Percentiles rank a stretch among this genome's conserved stretches.
Evolutionary conservation across 2,888 invertebrate species (phyloP).

Genomic region (Drosophila glabriapex): DNA sequence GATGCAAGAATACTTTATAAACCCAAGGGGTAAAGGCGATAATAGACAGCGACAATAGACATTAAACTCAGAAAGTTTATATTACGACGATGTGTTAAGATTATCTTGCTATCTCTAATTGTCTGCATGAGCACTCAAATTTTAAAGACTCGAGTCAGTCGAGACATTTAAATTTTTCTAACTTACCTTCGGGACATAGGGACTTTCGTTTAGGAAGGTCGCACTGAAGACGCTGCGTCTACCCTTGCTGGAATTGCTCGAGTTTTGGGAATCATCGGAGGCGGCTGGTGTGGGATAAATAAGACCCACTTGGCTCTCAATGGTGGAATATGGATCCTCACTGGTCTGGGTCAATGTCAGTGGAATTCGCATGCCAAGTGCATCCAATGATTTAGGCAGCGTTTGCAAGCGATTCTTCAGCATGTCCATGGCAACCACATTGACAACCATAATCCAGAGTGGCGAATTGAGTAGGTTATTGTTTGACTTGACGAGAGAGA

Average conservation of each 20-base stretch:
- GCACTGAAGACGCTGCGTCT: slow-evolving; percentile 80
- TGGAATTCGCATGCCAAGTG: slow-evolving; percentile 77
- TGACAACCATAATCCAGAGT: slow-evolving; percentile 92
- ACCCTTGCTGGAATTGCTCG: slow-evolving; percentile 79
- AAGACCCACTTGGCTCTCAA: slow-evolving; percentile 84
- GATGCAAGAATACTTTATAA: background rate
- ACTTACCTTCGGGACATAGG: slow-evolving; percentile 84
- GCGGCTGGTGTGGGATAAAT: slow-evolving; percentile 83
- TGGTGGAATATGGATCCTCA: slow-evolving; percentile 85
- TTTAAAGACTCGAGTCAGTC: too few species aligned
- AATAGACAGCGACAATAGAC: background rate
- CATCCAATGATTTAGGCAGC: slow-evolving; percentile 85
- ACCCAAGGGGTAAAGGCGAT: background rate
- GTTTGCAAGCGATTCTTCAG: slow-evolving; percentile 89
- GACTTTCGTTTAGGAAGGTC: slow-evolving; percentile 82
- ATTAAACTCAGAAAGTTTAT: too few species aligned
- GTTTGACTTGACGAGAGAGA: slow-evolving; percentile 90
- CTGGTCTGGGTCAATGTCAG: slow-evolving; percentile 76
- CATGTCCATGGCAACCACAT: slow-evolving; percentile 92
- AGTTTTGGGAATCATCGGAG: slow-evolving; percentile 80
- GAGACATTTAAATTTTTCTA: background rate
- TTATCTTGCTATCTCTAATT: background rate
- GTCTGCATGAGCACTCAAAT: too few species aligned
- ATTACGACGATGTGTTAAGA: too few species aligned
- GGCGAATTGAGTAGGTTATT: slow-evolving; percentile 90